These are phyloP conservation scores for Chinchilla lanigera DNA, from an alignment of 2,113 vertebrate species.

Conservation along the genomic window DNA sequence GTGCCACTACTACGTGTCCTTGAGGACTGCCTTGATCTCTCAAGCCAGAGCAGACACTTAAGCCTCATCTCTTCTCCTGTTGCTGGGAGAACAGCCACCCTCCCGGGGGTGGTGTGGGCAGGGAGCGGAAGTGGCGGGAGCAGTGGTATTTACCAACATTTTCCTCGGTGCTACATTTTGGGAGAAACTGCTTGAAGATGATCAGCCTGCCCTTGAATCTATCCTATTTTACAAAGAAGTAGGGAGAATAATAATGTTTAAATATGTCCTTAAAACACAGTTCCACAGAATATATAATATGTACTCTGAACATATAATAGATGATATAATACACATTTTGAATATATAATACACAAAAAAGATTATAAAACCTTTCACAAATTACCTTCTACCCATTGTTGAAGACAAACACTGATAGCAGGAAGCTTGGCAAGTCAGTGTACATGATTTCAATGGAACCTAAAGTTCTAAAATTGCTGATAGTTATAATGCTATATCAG, in stretches of 20 bases:
- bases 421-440: slow-evolving; percentile 42
- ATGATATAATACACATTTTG: neutral
- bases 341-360: neutral
- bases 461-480: neutral
- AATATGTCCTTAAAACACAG: neutral
- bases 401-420: slow-evolving; percentile 4
- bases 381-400: neutral
- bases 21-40: neutral
- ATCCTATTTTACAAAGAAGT: neutral
- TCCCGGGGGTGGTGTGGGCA: neutral
- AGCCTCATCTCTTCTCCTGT: neutral
- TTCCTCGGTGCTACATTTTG: neutral
- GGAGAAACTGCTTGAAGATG: neutral
- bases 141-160: neutral
- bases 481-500: neutral
- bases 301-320: neutral
- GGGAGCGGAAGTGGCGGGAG: accelerated
- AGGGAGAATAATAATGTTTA: neutral
- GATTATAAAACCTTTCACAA: slow-evolving; percentile 35
- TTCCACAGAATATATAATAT: neutral
- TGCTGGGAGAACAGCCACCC: neutral
- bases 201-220: neutral
- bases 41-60: neutral
- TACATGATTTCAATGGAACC: neutral
- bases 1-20: too few species aligned